Evolutionary conservation across 2,797 vertebrate species (phyloP).

Genomic region (Gallirallus australis): DNA sequence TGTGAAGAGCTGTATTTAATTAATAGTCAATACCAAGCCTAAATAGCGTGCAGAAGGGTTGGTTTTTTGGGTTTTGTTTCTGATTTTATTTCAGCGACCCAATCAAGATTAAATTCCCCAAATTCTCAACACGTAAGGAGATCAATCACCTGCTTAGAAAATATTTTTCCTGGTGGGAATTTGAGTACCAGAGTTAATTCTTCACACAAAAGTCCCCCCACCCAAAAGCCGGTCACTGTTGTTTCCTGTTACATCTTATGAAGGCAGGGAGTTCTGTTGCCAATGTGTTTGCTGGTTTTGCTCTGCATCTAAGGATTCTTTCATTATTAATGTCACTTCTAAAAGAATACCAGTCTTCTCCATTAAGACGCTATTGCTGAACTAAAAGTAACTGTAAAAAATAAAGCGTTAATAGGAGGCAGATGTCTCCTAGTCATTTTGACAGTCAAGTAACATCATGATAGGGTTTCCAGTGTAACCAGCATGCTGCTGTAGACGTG

Average conservation of each 20-base stretch:
- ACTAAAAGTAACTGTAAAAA: constrained; percentile 57
- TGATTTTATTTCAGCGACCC: constrained; percentile 34
- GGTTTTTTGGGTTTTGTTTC: constrained; percentile 1
- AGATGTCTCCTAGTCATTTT: constrained; percentile 47
- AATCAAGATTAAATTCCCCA: constrained; percentile 6
- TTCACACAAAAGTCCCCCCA: not conserved
- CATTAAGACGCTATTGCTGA: constrained; percentile 56
- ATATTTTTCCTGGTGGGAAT: not conserved
- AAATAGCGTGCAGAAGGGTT: constrained; percentile 45
- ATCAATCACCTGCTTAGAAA: not conserved
- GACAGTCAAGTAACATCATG: constrained; percentile 19
- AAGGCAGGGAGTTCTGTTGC: constrained; percentile 18
- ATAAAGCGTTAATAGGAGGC: constrained; percentile 51
- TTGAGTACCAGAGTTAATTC: not conserved
- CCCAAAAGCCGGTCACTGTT: not conserved
- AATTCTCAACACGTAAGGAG: not conserved
- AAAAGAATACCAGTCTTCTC: constrained; percentile 37
- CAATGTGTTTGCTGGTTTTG: constrained; percentile 48
- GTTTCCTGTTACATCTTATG: constrained; percentile 40
- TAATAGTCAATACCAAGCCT: constrained; percentile 50
- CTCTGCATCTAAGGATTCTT: constrained; percentile 51
- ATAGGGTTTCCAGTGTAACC: constrained; percentile 27
- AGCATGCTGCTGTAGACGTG: not conserved
- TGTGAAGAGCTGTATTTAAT: constrained; percentile 61
- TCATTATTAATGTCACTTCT: constrained; percentile 60